Base-by-base conservation (phyloP, 2,113 vertebrate genomes). In the Cheilinus undulatus region DNA sequence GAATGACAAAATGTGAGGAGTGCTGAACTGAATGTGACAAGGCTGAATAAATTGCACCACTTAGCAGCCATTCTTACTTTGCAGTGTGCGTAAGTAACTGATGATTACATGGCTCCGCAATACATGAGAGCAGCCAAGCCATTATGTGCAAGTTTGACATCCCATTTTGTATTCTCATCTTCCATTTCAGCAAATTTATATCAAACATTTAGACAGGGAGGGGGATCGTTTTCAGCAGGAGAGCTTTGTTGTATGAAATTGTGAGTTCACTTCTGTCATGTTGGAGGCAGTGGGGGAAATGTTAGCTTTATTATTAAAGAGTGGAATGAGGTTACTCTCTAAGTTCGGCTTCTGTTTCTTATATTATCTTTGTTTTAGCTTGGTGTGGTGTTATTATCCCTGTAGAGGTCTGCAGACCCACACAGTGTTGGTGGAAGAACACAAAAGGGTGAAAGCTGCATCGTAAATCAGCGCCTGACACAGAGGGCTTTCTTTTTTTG, bases 41-140 rank as follows among this genome's bases (percentile, higher is more conserved):
- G 22, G 13, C 34, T 60, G 73, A 72, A 73, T 75, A 75, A 80
- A 83, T 73, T 73, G 70, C 66, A 78, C 28, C 73, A 82, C 82
- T 78, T 83, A 78, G 58, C 42, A 69, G 56, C 60, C 38, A 14
- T 71, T 68, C 52, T 53, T 40, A 49, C 34, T 23, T 63, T 28
- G 40, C 13, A 4, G 23, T 69, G 62, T 77, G 24, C 20, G 20
- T 17, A 61, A 54, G 57, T 77, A 54, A 71, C 63, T 40, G 49
- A 58, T 71, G 49, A 81, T 73, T 52, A 67, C 63, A 70, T 58
- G 64, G 28, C 76, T 66, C 65, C 7, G 60, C 59, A 51, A 43
- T 36, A 32, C 49, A 61, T 53, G 65, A 73, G 13, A 12, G 72
- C 72, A 60, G 69, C 59, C 59, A 34, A 53, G 70, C 59, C 51